phyloP scores from a whole-genome alignment of 2,888 invertebrate genomes.

The Mantis religiosa region DNA sequence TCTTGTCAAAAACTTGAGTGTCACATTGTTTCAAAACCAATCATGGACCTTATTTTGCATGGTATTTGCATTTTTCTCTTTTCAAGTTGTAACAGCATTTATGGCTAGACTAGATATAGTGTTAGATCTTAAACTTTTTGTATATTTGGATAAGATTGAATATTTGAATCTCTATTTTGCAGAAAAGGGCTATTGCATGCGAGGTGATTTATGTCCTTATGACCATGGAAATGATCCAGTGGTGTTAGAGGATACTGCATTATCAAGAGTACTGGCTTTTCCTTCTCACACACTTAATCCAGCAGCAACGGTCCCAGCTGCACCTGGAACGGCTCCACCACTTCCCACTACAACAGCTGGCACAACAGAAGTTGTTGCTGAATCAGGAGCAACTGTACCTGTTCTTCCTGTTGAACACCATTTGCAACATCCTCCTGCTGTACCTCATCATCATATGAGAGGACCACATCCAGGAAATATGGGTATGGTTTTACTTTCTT shows the following conservation, averaged over 20 bases:
- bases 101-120: too few relatives aligned
- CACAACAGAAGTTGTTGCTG: not conserved
- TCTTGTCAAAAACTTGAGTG: too few relatives aligned
- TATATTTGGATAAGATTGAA: not conserved
- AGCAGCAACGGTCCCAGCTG: constrained; percentile 15
- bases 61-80: too few relatives aligned
- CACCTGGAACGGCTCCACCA: constrained; percentile 37
- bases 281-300: constrained; percentile 34
- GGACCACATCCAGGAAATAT: constrained; percentile 33
- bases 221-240: constrained; percentile 97
- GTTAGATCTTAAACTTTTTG: too few relatives aligned
- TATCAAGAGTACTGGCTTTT: constrained; percentile 49
- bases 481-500: constrained; percentile 20
- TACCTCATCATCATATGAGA: constrained; percentile 28
- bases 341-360: constrained; percentile 30
- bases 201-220: constrained; percentile 93
- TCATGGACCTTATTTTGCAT: too few relatives aligned
- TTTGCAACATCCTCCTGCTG: constrained; percentile 11
- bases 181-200: constrained; percentile 94
- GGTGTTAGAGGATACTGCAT: constrained; percentile 80
- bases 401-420: constrained; percentile 15
- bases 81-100: too few relatives aligned
- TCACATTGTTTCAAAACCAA: too few relatives aligned
- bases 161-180: constrained; percentile 36
- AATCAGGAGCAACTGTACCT: not conserved